Conservation (phyloP, 2,797 vertebrate species). For the Darevskia mixta region DNA sequence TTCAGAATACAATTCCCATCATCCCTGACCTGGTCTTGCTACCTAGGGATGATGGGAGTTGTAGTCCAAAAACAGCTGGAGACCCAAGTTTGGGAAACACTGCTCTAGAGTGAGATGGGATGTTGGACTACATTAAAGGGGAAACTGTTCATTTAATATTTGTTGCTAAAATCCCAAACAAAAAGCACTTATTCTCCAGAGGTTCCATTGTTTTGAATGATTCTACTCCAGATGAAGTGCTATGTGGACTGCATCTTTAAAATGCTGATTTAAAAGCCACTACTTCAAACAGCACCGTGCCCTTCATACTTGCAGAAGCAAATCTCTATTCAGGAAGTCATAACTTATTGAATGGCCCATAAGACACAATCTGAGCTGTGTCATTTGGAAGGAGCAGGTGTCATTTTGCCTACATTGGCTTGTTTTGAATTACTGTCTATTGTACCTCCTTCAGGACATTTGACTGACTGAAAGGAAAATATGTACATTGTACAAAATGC, state of each 20-base stretch:
- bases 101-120: too few species aligned
- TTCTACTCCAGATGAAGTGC: background rate
- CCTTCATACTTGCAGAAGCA: background rate
- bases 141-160: background rate
- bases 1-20: too few species aligned
- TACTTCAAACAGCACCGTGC: background rate
- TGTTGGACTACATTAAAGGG: background rate
- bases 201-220: background rate
- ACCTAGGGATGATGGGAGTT: too few species aligned
- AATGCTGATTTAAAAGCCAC: background rate
- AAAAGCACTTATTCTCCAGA: background rate
- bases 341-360: background rate
- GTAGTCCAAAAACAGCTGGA: too few species aligned
- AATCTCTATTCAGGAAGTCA: background rate
- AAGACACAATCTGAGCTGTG: background rate
- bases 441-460: constrained; percentile 14
- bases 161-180: background rate
- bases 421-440: constrained; percentile 25
- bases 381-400: background rate
- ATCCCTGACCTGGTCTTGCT: too few species aligned
- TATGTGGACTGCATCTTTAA: background rate
- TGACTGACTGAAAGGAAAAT: constrained; percentile 35
- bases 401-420: background rate
- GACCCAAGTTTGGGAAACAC: too few species aligned
- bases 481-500: constrained; percentile 20